These are phyloP conservation scores for Leptopilina myrica DNA, from an alignment of 2,888 invertebrate genomes.

Conservation along the genomic window DNA sequence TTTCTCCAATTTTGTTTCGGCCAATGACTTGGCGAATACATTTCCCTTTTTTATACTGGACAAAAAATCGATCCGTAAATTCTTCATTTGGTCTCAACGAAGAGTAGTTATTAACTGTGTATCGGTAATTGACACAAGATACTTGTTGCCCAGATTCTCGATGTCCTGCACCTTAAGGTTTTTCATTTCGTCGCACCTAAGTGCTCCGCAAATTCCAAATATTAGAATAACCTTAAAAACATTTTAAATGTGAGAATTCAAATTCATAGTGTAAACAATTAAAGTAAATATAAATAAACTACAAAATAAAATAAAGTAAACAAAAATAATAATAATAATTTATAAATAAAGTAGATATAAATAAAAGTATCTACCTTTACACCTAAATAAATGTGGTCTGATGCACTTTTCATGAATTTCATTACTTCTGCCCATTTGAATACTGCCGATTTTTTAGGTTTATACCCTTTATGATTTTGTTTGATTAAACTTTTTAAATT, in stretches of 20 bases:
- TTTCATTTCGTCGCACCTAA: constrained; percentile 45
- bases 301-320: no score
- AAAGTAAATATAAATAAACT: not conserved
- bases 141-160: constrained; percentile 47
- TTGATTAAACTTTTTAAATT: constrained; percentile 6
- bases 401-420: not conserved
- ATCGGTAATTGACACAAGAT: constrained; percentile 26
- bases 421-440: constrained; percentile 6
- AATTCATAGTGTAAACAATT: constrained; percentile 18
- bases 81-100: constrained; percentile 16
- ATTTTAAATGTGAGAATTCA: constrained; percentile 7
- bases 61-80: constrained; percentile 25
- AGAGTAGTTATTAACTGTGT: not conserved
- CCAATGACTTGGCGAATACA: constrained; percentile 17
- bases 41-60: constrained; percentile 11
- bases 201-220: constrained; percentile 48
- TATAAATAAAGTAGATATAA: no score
- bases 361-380: not conserved
- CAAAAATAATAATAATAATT: no score
- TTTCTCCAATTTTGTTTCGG: constrained; percentile 12
- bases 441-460: constrained; percentile 3
- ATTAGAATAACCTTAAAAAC: constrained; percentile 45
- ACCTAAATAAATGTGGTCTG: not conserved
- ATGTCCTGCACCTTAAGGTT: constrained; percentile 46
- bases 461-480: constrained; percentile 1